Base-by-base conservation (phyloP, 2,888 invertebrate species). In the Ectemnius lituratus region DNA sequence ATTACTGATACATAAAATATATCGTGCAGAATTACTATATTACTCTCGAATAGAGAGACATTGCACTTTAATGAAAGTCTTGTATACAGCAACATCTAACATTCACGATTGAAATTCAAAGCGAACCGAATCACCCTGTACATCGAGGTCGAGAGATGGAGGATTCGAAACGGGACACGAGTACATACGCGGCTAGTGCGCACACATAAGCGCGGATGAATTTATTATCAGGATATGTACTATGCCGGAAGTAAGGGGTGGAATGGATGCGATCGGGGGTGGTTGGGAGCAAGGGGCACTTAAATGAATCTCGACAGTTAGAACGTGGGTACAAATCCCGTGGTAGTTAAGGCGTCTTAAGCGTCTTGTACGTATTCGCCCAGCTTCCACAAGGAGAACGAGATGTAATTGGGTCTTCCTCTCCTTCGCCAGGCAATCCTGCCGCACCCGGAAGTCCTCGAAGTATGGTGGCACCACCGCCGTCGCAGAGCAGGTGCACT, bases 381-480 rank as follows among this genome's bases (percentile, higher is more conserved):
- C 75, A 16, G 52, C 14, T 52, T 16, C 52, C 52, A 52, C n/a
- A 16, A 16, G 62, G 76, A 73, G 72, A 84, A 83, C 84, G 77
- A 78, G 80, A 81, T 84, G 85, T 85, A 85, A 85, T 85, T 85
- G 85, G 82, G 78, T 85, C 85, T 79, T 75, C 78, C 75, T 63
- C 63, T 70, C 58, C 73, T 63, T 37, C 63, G 59, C 60, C 63
- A 66, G 69, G 58, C 73, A 52, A 76, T 73, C 60, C 63, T 37
- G 6, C 70, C n/a, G 46, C 68, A 57, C 70, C 73, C 65, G 37
- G 61, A 67, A 77, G 56, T 77, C 67, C 46, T 52, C 18, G 45
- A n/a, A 68, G 63, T 63, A 63, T 52, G 66, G 56, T 56, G 46
- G 23, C 69, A 61, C 56, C 69, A 61, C 56, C 71, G 67, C 70